A percentile compares a stretch with the other conserved stretches of the same genome.
phyloP scores from a whole-genome alignment of 2,888 invertebrate species.

The Agrotis exclamationis region DNA sequence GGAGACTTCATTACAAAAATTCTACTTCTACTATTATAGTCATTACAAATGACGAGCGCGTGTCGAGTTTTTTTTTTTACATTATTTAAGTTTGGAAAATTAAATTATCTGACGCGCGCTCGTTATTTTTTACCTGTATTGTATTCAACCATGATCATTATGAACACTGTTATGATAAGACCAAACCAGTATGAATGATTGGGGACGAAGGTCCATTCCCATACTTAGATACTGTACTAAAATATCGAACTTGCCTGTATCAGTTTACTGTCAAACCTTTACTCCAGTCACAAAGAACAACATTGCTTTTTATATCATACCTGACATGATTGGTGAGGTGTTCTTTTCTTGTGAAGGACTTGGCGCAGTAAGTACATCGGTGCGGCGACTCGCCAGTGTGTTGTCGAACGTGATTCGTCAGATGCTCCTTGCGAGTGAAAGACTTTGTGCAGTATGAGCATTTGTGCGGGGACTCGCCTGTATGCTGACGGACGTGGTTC shows the following conservation, averaged over 20 bases:
- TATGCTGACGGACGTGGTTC: constrained; percentile 94
- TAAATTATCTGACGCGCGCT: background rate
- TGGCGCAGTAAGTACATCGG: constrained; percentile 96
- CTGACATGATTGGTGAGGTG: constrained; percentile 96
- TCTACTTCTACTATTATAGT: constrained; percentile 16
- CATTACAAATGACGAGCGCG: background rate
- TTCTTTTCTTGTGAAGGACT: constrained; percentile 96
- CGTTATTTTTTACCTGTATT: background rate
- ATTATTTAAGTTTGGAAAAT: background rate
- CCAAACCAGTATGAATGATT: background rate
- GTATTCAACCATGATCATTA: constrained; percentile 8
- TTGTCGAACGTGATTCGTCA: constrained; percentile 96
- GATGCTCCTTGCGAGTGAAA: constrained; percentile 95
- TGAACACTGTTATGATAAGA: background rate
- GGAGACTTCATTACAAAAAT: constrained; percentile 1
- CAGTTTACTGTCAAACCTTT: background rate
- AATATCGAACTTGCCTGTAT: background rate
- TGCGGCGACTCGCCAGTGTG: constrained; percentile 97
- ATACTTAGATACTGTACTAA: background rate
- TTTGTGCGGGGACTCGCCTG: constrained; percentile 95
- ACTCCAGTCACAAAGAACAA: constrained; percentile 41
- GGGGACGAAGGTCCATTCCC: background rate
- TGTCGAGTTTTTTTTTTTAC: background rate
- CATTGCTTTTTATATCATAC: constrained; percentile 65
- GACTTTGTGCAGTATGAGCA: constrained; percentile 95